phyloP scores from a whole-genome alignment of 2,113 vertebrate genomes.

The Oostethus manadensis region DNA sequence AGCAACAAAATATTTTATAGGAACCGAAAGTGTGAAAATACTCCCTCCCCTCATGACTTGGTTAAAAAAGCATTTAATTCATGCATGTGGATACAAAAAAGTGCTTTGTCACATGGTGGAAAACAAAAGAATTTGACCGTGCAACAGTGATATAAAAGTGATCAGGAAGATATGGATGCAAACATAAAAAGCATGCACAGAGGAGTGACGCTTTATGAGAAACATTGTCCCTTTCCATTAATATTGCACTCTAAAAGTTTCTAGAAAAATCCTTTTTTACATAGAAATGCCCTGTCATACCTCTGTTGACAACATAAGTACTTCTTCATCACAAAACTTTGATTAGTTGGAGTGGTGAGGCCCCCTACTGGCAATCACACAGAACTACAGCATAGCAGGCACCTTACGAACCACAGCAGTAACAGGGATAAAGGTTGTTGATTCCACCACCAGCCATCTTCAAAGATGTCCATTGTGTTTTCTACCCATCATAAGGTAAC shows the following conservation, averaged over 20 bases:
- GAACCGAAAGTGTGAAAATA: conserved; percentile 38
- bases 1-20: conserved; percentile 4
- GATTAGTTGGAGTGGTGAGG: conserved; percentile 9
- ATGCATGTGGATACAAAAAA: conserved; percentile 4
- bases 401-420: no score
- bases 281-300: conserved; percentile 17
- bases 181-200: conserved; percentile 20
- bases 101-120: conserved; percentile 11
- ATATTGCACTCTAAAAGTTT: background rate
- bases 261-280: conserved; percentile 15
- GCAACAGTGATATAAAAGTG: conserved; percentile 7
- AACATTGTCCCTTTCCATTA: background rate
- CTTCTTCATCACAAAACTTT: background rate
- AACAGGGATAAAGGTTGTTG: no score
- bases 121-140: conserved; percentile 22
- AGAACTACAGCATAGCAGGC: conserved; percentile 14
- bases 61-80: conserved; percentile 42
- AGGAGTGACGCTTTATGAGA: background rate
- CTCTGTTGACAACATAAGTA: background rate
- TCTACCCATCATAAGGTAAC: background rate
- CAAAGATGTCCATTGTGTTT: background rate
- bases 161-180: background rate
- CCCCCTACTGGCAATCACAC: conserved; percentile 38
- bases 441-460: no score
- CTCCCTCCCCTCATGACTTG: background rate